Evolutionary conservation across 2,113 vertebrate genomes (phyloP).

Genomic region (Nothobranchius kuhntae): DNA sequence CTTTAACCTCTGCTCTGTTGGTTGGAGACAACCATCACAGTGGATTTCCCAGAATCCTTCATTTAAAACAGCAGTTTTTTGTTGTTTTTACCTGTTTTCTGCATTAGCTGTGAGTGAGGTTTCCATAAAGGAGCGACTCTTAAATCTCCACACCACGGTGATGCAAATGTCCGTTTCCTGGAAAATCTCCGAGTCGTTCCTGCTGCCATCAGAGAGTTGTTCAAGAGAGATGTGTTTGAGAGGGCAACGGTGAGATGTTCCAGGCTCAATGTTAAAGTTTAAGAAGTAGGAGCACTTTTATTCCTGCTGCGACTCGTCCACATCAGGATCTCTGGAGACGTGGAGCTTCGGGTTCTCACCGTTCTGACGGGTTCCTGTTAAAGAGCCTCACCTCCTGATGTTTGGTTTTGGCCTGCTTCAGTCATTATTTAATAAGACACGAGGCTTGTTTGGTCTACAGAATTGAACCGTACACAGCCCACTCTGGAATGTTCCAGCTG

Average conservation of each 20-base stretch:
- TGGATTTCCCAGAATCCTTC: too few species aligned
- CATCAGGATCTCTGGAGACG: conserved; percentile 23
- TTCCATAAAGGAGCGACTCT: conserved; percentile 21
- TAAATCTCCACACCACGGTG: neutral
- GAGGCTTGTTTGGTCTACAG: too few species aligned
- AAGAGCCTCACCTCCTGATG: too few species aligned
- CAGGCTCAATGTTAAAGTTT: conserved; percentile 50
- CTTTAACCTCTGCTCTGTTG: too few species aligned
- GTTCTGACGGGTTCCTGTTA: too few species aligned
- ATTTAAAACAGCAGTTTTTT: too few species aligned
- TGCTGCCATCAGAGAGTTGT: conserved; percentile 21
- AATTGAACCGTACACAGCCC: too few species aligned
- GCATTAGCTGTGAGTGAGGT: conserved; percentile 28
- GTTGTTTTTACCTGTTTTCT: neutral
- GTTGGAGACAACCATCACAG: too few species aligned
- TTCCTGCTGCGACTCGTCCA: conserved; percentile 25
- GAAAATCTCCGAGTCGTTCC: conserved; percentile 9
- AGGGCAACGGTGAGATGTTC: conserved; percentile 32
- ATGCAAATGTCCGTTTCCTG: conserved; percentile 41
- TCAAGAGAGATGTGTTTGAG: conserved; percentile 34
- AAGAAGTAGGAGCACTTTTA: conserved; percentile 24
- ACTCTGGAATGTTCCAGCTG: too few species aligned
- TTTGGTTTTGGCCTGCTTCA: too few species aligned
- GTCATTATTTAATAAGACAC: too few species aligned
- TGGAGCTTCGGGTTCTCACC: too few species aligned